phyloP scores from a whole-genome alignment of 2,888 invertebrate species.

The Xylota sylvarum region DNA sequence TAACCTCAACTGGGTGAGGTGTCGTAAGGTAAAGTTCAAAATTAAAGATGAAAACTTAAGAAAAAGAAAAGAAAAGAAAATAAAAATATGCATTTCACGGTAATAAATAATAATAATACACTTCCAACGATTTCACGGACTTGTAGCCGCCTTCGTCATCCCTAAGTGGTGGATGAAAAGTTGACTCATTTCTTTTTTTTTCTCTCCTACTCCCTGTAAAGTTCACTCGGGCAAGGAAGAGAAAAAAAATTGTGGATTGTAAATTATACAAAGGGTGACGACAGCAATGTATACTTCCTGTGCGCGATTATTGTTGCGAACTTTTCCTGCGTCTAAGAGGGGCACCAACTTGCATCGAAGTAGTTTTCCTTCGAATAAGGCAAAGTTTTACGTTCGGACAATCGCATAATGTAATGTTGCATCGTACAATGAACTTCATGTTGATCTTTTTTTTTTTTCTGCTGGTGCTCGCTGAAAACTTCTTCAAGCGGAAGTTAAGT shows the following conservation, averaged over 20 bases:
- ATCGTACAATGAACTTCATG: conserved; percentile 55
- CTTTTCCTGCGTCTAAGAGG: conserved; percentile 37
- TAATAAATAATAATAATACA: conserved; percentile 54
- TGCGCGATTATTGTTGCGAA: conserved; percentile 59
- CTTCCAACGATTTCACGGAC: conserved; percentile 37
- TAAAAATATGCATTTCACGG: conserved; percentile 51
- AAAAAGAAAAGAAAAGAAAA: too few relatives aligned
- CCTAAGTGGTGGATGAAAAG: conserved; percentile 30
- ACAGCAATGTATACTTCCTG: conserved; percentile 30
- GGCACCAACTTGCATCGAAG: conserved; percentile 36
- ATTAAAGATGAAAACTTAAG: conserved; percentile 13
- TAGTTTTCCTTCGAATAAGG: conserved; percentile 32
- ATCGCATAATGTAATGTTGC: conserved; percentile 39
- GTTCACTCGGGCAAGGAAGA: conserved; percentile 38
- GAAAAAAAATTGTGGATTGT: conserved; percentile 45
- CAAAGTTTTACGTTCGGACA: conserved; percentile 30
- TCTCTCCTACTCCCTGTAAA: conserved; percentile 27
- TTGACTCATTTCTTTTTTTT: conserved; percentile 51
- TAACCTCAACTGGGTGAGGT: conserved; percentile 16
- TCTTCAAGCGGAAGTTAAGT: conserved; percentile 29
- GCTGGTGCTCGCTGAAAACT: background rate
- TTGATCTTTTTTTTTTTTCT: conserved; percentile 35
- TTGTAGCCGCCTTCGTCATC: conserved; percentile 3
- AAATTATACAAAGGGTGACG: conserved; percentile 23
- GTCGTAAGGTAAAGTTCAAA: conserved; percentile 11